A percentile compares a stretch with the other conserved stretches of the same genome.
Evolutionary conservation across 1,140 invertebrate species (phyloP).

Genomic region (Brachionus plicatilis): DNA sequence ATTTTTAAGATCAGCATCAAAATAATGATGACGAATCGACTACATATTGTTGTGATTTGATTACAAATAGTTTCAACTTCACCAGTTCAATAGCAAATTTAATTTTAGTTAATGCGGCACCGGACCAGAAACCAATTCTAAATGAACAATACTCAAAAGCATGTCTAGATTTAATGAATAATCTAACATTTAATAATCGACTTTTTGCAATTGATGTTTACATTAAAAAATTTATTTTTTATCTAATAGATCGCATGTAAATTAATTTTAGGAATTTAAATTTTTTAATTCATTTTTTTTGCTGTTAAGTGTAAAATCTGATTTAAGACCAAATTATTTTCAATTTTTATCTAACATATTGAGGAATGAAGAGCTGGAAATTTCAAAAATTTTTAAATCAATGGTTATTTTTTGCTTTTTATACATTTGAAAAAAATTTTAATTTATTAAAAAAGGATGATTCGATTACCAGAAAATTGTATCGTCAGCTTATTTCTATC

Average conservation of each 20-base stretch:
- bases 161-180: neutral
- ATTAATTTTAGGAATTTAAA: neutral
- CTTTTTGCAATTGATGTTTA: neutral
- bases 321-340: neutral
- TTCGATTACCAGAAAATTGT: neutral
- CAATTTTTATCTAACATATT: constrained; percentile 30
- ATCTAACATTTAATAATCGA: constrained; percentile 5
- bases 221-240: constrained; percentile 2
- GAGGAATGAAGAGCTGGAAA: neutral
- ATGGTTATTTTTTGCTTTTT: neutral
- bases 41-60: neutral
- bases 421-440: neutral
- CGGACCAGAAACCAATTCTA: neutral
- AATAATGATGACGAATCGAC: constrained; percentile 4
- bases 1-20: neutral
- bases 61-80: constrained; percentile 3
- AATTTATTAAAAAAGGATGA: neutral
- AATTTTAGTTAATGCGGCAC: neutral
- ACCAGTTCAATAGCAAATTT: neutral
- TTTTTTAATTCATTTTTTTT: neutral
- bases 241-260: neutral
- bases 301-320: neutral
- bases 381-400: constrained; percentile 22
- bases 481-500: constrained; percentile 15
- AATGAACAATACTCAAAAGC: constrained; percentile 13